phyloP scores from a whole-genome alignment of 2,888 invertebrate species.

The Entomobrya proxima region DNA sequence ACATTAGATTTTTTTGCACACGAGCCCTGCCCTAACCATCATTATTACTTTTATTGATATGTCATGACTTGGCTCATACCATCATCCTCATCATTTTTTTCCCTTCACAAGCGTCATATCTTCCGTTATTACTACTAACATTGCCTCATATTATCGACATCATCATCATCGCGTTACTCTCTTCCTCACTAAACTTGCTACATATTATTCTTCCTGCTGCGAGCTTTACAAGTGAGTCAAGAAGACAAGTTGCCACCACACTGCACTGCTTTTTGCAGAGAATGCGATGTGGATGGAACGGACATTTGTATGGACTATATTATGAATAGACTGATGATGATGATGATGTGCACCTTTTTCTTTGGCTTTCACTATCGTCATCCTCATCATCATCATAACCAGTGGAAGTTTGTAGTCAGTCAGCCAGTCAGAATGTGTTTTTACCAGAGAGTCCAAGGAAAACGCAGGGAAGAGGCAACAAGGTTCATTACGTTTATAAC shows the following conservation, averaged over 20 bases:
- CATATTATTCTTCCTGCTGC: no score
- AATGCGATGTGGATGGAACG: neutral
- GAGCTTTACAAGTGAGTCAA: no score
- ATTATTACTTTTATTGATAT: constrained; percentile 70
- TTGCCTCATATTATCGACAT: neutral
- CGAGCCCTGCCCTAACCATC: constrained; percentile 66
- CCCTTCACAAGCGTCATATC: neutral
- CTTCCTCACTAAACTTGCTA: no score
- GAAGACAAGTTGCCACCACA: neutral
- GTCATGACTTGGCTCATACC: constrained; percentile 61
- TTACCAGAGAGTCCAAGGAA: neutral
- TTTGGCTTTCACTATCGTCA: neutral
- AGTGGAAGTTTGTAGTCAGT: no score
- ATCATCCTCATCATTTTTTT: neutral
- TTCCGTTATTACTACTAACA: constrained; percentile 26
- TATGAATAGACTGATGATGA: neutral
- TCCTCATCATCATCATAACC: neutral
- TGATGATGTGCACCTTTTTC: constrained; percentile 12
- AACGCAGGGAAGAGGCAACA: constrained; percentile 45
- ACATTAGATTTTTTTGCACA: constrained; percentile 41
- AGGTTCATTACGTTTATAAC: constrained; percentile 62
- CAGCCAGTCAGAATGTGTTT: constrained; percentile 7
- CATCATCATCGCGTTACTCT: no score
- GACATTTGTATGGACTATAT: neutral
- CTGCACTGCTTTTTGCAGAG: no score